phyloP scores from a whole-genome alignment of 2,113 vertebrate species.

The Corvus moneduloides region DNA sequence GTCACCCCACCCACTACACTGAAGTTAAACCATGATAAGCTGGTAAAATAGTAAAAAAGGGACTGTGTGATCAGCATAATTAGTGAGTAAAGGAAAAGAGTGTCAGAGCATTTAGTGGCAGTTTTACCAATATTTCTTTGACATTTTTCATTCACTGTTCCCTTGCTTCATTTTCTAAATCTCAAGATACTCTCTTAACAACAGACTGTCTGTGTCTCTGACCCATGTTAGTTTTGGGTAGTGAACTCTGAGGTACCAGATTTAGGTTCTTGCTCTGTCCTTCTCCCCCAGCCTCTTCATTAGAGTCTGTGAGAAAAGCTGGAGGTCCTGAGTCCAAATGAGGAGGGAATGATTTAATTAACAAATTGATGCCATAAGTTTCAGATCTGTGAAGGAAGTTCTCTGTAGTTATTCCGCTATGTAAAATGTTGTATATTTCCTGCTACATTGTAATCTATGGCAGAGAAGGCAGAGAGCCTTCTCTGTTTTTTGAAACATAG shows the following conservation, averaged over 20 bases:
- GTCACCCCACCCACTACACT: too few relatives aligned
- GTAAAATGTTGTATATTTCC: not conserved
- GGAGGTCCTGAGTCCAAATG: not conserved
- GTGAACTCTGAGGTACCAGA: not conserved
- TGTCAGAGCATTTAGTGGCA: not conserved
- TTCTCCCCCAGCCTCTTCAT: fast-evolving
- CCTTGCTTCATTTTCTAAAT: not conserved
- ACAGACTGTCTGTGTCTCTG: not conserved
- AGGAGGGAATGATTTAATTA: not conserved
- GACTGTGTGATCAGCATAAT: not conserved
- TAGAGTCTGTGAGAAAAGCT: not conserved
- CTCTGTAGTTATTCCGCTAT: not conserved
- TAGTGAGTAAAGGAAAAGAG: not conserved
- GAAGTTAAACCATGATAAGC: not conserved
- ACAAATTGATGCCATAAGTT: not conserved
- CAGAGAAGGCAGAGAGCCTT: not conserved
- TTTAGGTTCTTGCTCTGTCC: not conserved
- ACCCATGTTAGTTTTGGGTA: not conserved
- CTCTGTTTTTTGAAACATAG: not conserved
- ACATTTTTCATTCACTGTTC: not conserved
- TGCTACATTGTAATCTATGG: not conserved
- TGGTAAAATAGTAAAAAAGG: not conserved
- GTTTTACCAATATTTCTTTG: not conserved
- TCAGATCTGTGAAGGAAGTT: not conserved
- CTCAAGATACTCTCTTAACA: not conserved